phyloP scores from a whole-genome alignment of 2,888 invertebrate species.

The Aethes cnicana region DNA sequence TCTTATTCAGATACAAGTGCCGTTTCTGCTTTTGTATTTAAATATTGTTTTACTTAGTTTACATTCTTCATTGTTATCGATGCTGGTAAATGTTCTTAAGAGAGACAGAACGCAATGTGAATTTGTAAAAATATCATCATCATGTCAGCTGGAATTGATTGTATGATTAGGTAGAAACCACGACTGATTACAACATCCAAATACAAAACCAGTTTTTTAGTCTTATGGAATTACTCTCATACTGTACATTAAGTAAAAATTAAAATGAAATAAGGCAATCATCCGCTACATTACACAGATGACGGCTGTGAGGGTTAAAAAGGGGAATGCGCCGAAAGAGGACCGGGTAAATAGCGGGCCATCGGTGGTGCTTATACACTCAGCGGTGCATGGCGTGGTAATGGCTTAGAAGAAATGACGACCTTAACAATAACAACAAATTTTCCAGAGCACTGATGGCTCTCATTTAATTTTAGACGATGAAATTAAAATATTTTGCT shows the following conservation, averaged over 20 bases:
- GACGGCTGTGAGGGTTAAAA: constrained; percentile 14
- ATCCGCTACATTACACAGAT: constrained; percentile 20
- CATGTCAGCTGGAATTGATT: too few relatives aligned
- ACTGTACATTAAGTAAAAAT: constrained; percentile 2
- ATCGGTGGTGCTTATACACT: constrained; percentile 17
- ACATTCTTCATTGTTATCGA: not conserved
- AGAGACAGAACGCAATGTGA: too few relatives aligned
- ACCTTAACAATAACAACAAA: constrained; percentile 24
- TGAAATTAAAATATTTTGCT: constrained; percentile 11
- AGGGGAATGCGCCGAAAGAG: constrained; percentile 21
- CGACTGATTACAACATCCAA: too few relatives aligned
- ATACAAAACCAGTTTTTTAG: too few relatives aligned
- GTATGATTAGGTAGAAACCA: too few relatives aligned
- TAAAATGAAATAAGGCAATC: constrained; percentile 14
- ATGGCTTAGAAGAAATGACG: constrained; percentile 29
- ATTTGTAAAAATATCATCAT: too few relatives aligned
- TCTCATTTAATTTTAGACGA: constrained; percentile 24
- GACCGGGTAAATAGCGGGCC: constrained; percentile 22
- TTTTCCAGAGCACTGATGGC: constrained; percentile 9
- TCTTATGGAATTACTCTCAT: too few relatives aligned
- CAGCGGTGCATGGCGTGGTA: constrained; percentile 26
- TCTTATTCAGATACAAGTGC: constrained; percentile 17
- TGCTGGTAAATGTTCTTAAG: too few relatives aligned
- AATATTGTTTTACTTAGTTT: not conserved
- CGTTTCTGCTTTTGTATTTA: not conserved